Conservation (phyloP, 1,140 invertebrate genomes). For the Pinna nobilis region DNA sequence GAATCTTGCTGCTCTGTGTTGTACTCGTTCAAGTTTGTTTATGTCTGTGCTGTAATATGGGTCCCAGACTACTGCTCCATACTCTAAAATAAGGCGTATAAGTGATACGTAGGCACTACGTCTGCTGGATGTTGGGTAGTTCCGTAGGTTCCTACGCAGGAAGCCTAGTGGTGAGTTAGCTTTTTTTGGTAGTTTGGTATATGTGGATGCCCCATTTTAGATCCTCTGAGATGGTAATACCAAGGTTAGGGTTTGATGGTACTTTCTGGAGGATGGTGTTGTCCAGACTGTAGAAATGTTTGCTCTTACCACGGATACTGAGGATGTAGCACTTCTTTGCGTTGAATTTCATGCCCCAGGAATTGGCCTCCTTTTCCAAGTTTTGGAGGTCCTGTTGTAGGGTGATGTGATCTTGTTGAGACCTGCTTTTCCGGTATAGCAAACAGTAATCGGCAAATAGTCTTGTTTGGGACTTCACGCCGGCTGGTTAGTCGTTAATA, state of each 20-base stretch:
- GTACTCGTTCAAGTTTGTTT: constrained; percentile 27
- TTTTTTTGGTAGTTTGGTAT: constrained; percentile 8
- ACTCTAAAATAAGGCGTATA: constrained; percentile 32
- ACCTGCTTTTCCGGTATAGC: constrained; percentile 28
- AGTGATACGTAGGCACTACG: constrained; percentile 34
- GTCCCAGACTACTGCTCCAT: constrained; percentile 36
- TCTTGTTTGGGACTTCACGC: constrained; percentile 24
- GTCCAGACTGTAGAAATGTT: constrained; percentile 28
- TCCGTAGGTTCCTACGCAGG: constrained; percentile 33
- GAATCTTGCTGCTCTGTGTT: constrained; percentile 28
- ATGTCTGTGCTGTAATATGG: constrained; percentile 20
- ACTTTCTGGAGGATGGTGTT: constrained; percentile 37
- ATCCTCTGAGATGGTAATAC: constrained; percentile 33
- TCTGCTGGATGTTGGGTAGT: constrained; percentile 17
- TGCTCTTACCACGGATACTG: constrained; percentile 23
- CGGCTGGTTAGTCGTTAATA: constrained; percentile 39
- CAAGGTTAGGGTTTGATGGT: constrained; percentile 31
- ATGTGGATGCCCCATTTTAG: constrained; percentile 43
- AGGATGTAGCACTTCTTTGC: constrained; percentile 43
- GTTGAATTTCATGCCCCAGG: constrained; percentile 45
- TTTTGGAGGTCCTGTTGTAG: constrained; percentile 38
- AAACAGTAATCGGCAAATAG: constrained; percentile 43
- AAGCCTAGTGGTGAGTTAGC: constrained; percentile 40
- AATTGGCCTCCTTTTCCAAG: constrained; percentile 30
- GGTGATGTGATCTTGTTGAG: constrained; percentile 19